Base-by-base conservation (phyloP, 2,888 invertebrate species). In the Standfussiana lucernea region DNA sequence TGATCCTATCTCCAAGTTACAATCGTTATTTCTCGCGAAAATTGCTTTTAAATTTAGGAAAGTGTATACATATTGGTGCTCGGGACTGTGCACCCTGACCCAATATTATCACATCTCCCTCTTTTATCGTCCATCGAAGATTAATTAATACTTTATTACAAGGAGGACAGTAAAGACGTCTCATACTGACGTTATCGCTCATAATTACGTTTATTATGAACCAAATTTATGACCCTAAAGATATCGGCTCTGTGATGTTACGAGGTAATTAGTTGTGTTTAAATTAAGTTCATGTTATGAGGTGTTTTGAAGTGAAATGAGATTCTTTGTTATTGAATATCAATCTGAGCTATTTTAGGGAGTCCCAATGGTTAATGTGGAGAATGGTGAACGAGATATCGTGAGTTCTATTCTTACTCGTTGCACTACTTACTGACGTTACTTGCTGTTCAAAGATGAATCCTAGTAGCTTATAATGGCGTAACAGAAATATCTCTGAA, bases 101-200 rank as follows among this genome's bases (percentile, higher is more conserved):
- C 47, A 65, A 71, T 68, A 68, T 72, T 45, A 53, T 53, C 28
- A 28, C 21, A 10, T 59, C 40, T n/a, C 11, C 53, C 35, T 35
- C 37, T 1, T 56, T 70, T 76, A 77, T 72, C 61, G 83, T 59
- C 62, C 45, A 45, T 71, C 66, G 61, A 83, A 75, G 74, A 83
- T 86, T 79, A 86, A 84, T 86, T 83, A 83, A 84, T 75, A 79
- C 74, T 84, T 86, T 83, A 84, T 86, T 79, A 75, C 68, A 69
- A 62, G 70, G 65, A n/a, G 53, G 47, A 53, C 72, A 64, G 62
- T 79, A 72, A 75, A 86, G 72, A 72, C 56, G 65, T 65, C 65
- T 75, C 75, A 75, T 47, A 74, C 47, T 72, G 73, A 50, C 69
- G 70, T 79, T 75, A 79, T 75, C 53, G 64, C n/a, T 73, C 68